Evolutionary conservation across 2,888 invertebrate genomes (phyloP).

Genomic region (Leptopilina myrica): DNA sequence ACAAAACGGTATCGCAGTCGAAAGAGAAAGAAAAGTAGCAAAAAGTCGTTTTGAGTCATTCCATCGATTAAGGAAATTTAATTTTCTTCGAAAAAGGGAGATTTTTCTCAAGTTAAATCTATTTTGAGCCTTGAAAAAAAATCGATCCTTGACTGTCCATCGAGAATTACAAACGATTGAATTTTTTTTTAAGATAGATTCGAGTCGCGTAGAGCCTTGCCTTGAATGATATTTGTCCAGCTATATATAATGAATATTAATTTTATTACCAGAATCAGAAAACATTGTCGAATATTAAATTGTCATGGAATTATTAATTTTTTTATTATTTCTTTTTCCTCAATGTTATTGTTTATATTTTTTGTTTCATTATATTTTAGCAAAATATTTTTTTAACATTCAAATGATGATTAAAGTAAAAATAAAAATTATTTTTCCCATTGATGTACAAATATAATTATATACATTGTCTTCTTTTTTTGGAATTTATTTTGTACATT

Average conservation of each 20-base stretch:
- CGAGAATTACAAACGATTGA: conserved; percentile 10
- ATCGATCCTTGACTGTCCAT: conserved; percentile 20
- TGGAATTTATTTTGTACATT: too few relatives aligned
- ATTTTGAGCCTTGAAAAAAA: conserved; percentile 1
- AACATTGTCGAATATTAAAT: conserved; percentile 14
- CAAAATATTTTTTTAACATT: too few relatives aligned
- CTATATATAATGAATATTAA: conserved; percentile 30
- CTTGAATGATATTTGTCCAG: conserved; percentile 26
- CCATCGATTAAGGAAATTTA: conserved; percentile 17
- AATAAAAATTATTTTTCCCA: too few relatives aligned
- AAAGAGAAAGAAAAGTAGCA: conserved; percentile 3
- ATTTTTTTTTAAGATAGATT: conserved; percentile 12
- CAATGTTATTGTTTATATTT: too few relatives aligned
- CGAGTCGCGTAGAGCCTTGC: conserved; percentile 38
- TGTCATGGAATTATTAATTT: too few relatives aligned
- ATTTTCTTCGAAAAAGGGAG: conserved; percentile 8
- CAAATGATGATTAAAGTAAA: too few relatives aligned
- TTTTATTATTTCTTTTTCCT: too few relatives aligned
- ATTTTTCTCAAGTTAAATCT: conserved; percentile 16
- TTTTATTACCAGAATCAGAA: conserved; percentile 19
- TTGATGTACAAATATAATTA: too few relatives aligned
- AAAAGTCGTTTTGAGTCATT: conserved; percentile 3
- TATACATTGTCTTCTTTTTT: too few relatives aligned
- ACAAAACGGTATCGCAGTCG: too few relatives aligned
- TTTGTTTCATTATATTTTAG: too few relatives aligned